Evolutionary conservation across 2,113 vertebrate species (phyloP), one percentile per base, ranked within the genome.

Genomic region (Eulemur macaco): DNA sequence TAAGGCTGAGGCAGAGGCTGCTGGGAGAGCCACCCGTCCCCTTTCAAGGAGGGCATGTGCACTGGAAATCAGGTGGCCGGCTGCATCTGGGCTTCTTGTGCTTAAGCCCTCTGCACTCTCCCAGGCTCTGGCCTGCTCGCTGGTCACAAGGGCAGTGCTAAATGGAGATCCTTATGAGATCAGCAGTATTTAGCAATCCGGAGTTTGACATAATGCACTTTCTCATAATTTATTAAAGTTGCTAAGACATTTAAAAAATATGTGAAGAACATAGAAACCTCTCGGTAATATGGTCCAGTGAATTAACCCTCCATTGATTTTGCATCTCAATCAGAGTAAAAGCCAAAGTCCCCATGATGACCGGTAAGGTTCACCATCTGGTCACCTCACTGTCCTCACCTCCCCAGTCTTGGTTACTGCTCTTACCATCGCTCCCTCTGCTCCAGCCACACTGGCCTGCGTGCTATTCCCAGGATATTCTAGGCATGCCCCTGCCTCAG

Each of bases 201-300:
- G 93, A 97, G 89, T 94, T 97, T 97, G 97, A 96, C 97, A 97
- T 97, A 97, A 98, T 98, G 97, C 93, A 95, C 95, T 95, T 93
- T 88, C 97, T 98, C 98, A 98, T 98, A 96, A 98, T 98, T 98
- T 98, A 98, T 98, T 98, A 96, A 98, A 96, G 94, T 94, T 95
- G 95, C 97, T 97, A 96, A 95, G 97, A 98, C 95, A 89, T 96
- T 96, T 93, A 18, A 93, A 95, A 93, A 95, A 84, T 96, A 96
- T 39, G 93, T 87, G 93, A 96, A 89, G 91, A 96, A 87, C 86
- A 68, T 84, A 76, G 97, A 96, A 96, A 66, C 34, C 89, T 96
- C 96, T 69, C 34, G 9, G 84, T 95, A 74, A 73, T 69, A 93
- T 50, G 27, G 7, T 69, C 31, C 83, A n/a, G 74, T 82, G 92